phyloP scores from a whole-genome alignment of 2,113 vertebrate species.

The Hippoglossus stenolepis region DNA sequence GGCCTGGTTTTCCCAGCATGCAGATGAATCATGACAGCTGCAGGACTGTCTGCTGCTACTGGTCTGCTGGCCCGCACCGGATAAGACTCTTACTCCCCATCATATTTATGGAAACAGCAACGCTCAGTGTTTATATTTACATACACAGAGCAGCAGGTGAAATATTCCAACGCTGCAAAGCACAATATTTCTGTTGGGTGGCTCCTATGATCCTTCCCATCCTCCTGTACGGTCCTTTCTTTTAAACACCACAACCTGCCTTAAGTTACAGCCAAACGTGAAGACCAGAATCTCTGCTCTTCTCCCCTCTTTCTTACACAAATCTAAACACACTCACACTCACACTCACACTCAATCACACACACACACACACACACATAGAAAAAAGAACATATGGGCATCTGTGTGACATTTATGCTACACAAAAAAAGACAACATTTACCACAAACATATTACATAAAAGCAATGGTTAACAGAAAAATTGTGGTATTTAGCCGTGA shows the following conservation, averaged over 20 bases:
- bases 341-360: neutral
- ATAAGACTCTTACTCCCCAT: slow-evolving; percentile 53
- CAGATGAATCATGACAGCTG: slow-evolving; percentile 81
- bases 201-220: slow-evolving; percentile 7
- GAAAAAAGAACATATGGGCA: slow-evolving; percentile 23
- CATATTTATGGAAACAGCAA: slow-evolving; percentile 68
- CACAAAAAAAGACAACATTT: slow-evolving; percentile 33
- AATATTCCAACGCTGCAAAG: slow-evolving; percentile 47
- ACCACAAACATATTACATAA: slow-evolving; percentile 33
- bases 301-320: neutral
- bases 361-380: neutral
- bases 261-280: slow-evolving; percentile 15
- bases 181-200: slow-evolving; percentile 35
- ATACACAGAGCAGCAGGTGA: slow-evolving; percentile 59
- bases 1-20: slow-evolving; percentile 65
- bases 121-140: slow-evolving; percentile 71
- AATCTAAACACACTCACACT: neutral
- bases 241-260: slow-evolving; percentile 23
- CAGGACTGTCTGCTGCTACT: slow-evolving; percentile 70
- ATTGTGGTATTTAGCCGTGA: slow-evolving; percentile 39
- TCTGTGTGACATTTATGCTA: slow-evolving; percentile 11
- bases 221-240: slow-evolving; percentile 4
- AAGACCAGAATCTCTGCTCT: slow-evolving; percentile 7
- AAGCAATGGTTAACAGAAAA: slow-evolving; percentile 42
- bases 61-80: slow-evolving; percentile 50